Percentiles rank a stretch among this genome's conserved stretches.
Evolutionary conservation across 2,113 vertebrate species (phyloP).

Genomic region (Pica pica): DNA sequence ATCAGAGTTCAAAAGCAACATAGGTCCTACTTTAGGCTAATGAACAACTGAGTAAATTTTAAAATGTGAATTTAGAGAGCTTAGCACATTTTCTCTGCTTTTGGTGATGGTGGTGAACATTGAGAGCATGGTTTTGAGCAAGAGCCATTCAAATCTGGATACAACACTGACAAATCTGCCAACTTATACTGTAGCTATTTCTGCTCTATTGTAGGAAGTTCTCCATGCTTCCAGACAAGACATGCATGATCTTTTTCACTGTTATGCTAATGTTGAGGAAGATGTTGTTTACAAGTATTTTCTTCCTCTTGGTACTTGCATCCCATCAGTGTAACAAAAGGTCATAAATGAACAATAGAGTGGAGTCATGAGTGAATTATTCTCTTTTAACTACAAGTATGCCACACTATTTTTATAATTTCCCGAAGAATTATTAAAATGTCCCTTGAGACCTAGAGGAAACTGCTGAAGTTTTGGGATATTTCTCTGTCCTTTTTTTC

Average conservation of each 20-base stretch:
- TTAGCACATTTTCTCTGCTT: background rate
- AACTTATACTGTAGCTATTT: background rate
- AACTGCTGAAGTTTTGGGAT: background rate
- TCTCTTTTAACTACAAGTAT: background rate
- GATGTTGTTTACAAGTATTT: background rate
- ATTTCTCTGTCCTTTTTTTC: background rate
- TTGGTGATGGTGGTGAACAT: background rate
- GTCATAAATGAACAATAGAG: background rate
- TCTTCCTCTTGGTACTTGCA: background rate
- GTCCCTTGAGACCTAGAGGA: background rate
- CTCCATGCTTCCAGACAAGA: background rate
- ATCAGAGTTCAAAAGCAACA: background rate
- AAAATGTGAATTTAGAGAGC: background rate
- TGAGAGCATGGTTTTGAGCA: background rate
- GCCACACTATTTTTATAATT: background rate
- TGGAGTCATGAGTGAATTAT: background rate
- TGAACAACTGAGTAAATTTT: background rate
- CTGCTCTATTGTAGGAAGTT: background rate
- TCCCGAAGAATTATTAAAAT: background rate
- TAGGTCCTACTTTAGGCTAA: slow-evolving; percentile 29
- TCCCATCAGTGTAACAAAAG: background rate
- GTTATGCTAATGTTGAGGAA: background rate
- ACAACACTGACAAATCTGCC: background rate
- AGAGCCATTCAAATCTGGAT: background rate
- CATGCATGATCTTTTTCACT: background rate